These are phyloP conservation scores for Hydrotaea diabolus DNA, from an alignment of 2,888 invertebrate species.

Conservation along the genomic window DNA sequence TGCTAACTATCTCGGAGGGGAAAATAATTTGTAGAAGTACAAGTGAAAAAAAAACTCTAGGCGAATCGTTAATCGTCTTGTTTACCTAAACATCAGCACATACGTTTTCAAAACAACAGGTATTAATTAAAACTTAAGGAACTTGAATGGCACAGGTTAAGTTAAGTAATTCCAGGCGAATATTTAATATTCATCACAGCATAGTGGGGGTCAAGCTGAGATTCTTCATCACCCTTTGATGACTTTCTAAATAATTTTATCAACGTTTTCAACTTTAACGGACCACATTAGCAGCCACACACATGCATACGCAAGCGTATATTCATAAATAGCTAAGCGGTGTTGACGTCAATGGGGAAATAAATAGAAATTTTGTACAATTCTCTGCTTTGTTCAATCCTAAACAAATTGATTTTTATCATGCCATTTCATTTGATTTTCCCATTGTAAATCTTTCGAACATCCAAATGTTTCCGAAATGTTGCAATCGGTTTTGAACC, in stretches of 20 bases:
- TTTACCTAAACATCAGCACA: not conserved
- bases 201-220: not conserved
- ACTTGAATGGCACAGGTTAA: not conserved
- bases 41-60: too few relatives aligned
- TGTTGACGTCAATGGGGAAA: too few relatives aligned
- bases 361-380: too few relatives aligned
- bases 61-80: too few relatives aligned
- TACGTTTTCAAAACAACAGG: constrained; percentile 4
- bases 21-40: too few relatives aligned
- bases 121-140: not conserved
- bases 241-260: constrained; percentile 53
- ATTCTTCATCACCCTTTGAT: not conserved
- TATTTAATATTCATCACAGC: not conserved
- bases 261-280: not conserved
- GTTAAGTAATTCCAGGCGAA: constrained; percentile 37
- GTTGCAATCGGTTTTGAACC: constrained; percentile 49
- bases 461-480: constrained; percentile 25
- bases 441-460: constrained; percentile 1
- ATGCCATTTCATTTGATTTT: not conserved
- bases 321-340: too few relatives aligned
- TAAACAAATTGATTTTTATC: not conserved
- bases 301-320: too few relatives aligned
- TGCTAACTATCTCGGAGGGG: too few relatives aligned
- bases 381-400: too few relatives aligned
- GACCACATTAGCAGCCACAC: too few relatives aligned